These are phyloP conservation scores for Polyommatus icarus DNA, from an alignment of 2,888 invertebrate genomes.

Conservation along the genomic window DNA sequence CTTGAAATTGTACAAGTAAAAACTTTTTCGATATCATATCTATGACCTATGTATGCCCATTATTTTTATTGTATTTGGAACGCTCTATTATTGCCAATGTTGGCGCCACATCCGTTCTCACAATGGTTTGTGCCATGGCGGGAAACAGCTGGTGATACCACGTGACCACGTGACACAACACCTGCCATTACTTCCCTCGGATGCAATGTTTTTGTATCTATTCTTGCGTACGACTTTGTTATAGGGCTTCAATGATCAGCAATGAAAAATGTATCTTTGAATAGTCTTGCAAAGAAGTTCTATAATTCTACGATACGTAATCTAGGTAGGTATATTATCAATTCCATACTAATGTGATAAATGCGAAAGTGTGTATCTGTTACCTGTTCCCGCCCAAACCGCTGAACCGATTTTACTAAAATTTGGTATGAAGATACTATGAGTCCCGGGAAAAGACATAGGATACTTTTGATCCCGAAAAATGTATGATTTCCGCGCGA, in stretches of 20 bases:
- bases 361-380: too few relatives aligned
- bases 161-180: background rate
- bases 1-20: too few relatives aligned
- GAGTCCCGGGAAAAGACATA: too few relatives aligned
- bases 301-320: too few relatives aligned
- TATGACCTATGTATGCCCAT: background rate
- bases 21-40: too few relatives aligned
- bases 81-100: background rate
- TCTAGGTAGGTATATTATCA: too few relatives aligned
- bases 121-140: background rate
- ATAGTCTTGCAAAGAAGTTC: background rate
- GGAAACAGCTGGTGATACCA: constrained; percentile 4
- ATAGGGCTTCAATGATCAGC: background rate
- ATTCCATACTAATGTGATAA: too few relatives aligned
- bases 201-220: background rate
- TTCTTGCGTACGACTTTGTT: background rate
- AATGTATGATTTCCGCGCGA: too few relatives aligned
- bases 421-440: too few relatives aligned
- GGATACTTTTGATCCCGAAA: too few relatives aligned
- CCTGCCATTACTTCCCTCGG: background rate
- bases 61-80: background rate
- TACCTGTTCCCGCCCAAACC: too few relatives aligned
- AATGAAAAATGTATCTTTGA: background rate
- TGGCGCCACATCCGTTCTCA: constrained; percentile 4
- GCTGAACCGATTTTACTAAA: too few relatives aligned